These are phyloP conservation scores for Melanerpes formicivorus DNA, from an alignment of 2,113 vertebrate genomes.

Conservation along the genomic window DNA sequence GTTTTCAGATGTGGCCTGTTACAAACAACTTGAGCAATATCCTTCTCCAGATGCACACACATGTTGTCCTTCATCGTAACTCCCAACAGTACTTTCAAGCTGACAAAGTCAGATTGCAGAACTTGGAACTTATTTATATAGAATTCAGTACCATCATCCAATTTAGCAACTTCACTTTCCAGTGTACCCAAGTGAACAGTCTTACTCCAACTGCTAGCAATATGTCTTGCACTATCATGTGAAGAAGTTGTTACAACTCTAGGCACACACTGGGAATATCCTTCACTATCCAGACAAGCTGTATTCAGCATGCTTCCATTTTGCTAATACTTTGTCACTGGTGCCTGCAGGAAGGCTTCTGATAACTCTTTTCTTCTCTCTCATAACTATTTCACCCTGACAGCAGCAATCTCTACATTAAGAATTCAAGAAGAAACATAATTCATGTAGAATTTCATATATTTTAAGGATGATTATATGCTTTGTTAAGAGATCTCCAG, in stretches of 20 bases:
- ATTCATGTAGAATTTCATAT: neutral
- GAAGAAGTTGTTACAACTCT: neutral
- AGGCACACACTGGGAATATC: neutral
- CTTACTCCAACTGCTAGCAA: neutral
- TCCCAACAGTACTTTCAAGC: rapidly evolving
- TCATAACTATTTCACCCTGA: neutral
- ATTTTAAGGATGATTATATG: neutral
- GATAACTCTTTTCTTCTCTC: neutral
- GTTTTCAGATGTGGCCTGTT: neutral
- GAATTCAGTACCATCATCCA: neutral
- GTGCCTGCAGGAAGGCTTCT: neutral
- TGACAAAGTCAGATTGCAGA: neutral
- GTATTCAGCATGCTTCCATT: neutral
- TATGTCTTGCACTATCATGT: rapidly evolving
- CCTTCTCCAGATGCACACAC: neutral
- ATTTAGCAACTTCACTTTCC: neutral
- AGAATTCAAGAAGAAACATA: neutral
- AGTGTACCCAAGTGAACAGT: neutral
- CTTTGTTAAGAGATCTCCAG: neutral
- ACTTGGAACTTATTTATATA: neutral
- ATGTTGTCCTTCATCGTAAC: neutral
- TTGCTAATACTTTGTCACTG: neutral
- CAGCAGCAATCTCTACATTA: neutral
- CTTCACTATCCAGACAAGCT: neutral
- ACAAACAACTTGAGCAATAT: neutral